Base-by-base conservation (phyloP, 1,140 invertebrate species). In the Ectropis grisescens region DNA sequence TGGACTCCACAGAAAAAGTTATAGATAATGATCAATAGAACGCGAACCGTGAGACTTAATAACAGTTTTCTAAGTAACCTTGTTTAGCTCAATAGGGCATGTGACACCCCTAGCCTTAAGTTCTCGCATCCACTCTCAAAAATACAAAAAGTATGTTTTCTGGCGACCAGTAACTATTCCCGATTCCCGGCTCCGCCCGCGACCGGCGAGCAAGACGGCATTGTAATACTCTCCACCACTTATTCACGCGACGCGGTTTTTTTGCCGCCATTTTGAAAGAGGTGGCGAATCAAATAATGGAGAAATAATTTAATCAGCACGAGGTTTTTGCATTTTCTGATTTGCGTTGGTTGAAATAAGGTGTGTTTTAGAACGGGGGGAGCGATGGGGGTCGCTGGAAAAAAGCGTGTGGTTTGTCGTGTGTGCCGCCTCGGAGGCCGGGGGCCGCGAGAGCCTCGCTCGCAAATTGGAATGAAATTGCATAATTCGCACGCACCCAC, bases 211-310 rank as follows among this genome's bases (percentile, higher is more conserved):
- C n/a, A n/a, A n/a, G n/a, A n/a, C n/a, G n/a, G n/a, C n/a, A n/a
- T n/a, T n/a, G n/a, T n/a, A n/a, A n/a, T n/a, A n/a, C n/a, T n/a
- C n/a, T n/a, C n/a, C n/a, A n/a, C n/a, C n/a, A n/a, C n/a, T 26
- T 26, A 7, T 26, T 47, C 28, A 27, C 36, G 38, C 40, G 27
- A 35, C 47, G 41, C 22, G 24, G 37, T 49, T 52, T n/a, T 60
- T 52, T 57, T 51, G 62, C 64, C 62, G 74, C 74, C 74, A 79
- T 79, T 58, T 72, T 75, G 70, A 66, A 69, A 75, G 55, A 71
- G 70, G 70, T 79, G 70, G 66, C 52, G 68, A 74, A 79, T 75
- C 66, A 68, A 71, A 79, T 75, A 71, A 75, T 78, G 69, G 60
- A 44, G 64, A 72, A 75, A 75, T 79, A 75, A 78, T 79, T 71